Base-by-base conservation (phyloP, 2,113 vertebrate genomes). In the Collichthys lucidus region DNA sequence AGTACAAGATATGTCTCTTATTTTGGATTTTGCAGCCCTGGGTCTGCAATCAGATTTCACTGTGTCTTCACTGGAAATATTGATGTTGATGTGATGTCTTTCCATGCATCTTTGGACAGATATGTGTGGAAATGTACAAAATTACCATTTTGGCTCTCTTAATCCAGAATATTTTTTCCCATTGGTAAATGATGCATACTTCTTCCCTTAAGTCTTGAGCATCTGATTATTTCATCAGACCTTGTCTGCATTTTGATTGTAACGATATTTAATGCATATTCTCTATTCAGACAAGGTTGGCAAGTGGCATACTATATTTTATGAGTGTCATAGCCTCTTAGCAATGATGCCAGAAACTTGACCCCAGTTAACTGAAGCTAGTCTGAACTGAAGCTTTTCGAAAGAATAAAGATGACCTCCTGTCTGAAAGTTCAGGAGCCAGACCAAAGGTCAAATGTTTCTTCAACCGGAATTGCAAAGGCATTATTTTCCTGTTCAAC, bases 201-300 rank as follows among this genome's bases (percentile, higher is more conserved):
- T 68, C 12, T 59, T 50, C 6, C 16, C 3, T 11, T n/a, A 10
- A 17, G 12, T 20, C 44, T 15, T 5, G 3, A 24, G 4, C 47
- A 20, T 63, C 15, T 42, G 19, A 15, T 17, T 61, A 24, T 73
- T 60, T 31, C 55, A 49, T 62, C 26, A 55, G 26, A 49, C 67
- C 59, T 11, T 5, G 50, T 74, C 61, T 29, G 66, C 61, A n/a
- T 66, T 74, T 74, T 88, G 80, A 84, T 86, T 85, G 67, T 77
- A 82, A 80, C 71, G 53, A 82, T 49, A 73, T 63, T 65, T 66
- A 82, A 82, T 86, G 52, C 74, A n/a, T 59, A 19, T 31, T 57
- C 24, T 84, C 79, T 72, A 40, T 71, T 83, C 59, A 52, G 44
- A 66, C 35, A 40, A 40, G 35, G 22, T 74, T 22, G 26, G 26